Conservation (phyloP, 2,797 vertebrate species). For the Anableps anableps region DNA sequence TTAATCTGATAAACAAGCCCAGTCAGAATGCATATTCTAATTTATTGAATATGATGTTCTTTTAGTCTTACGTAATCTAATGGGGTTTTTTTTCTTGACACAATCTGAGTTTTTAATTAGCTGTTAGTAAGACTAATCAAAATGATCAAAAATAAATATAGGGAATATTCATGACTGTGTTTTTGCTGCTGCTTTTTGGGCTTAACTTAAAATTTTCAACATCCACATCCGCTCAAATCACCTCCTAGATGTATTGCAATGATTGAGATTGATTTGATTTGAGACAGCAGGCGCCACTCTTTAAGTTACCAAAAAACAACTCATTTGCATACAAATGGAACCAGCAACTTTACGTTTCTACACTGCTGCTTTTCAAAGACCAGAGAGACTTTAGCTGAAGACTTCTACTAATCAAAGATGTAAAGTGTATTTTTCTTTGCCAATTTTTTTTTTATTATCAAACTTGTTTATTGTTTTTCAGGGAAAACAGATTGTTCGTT, state of each 20-base stretch:
- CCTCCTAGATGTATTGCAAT: conserved; percentile 36
- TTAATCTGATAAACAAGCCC: not conserved
- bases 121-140: no score
- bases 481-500: not conserved
- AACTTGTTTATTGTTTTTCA: not conserved
- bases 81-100: no score
- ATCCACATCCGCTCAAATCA: conserved; percentile 38
- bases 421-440: no score
- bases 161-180: not conserved
- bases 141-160: not conserved
- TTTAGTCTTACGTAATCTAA: not conserved
- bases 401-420: conserved; percentile 9
- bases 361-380: conserved; percentile 12
- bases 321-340: conserved; percentile 5
- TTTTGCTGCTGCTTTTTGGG: conserved; percentile 26
- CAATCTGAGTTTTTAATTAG: no score
- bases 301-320: conserved; percentile 18
- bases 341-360: not conserved
- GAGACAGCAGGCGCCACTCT: conserved; percentile 11
- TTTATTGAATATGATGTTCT: not conserved
- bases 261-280: conserved; percentile 25
- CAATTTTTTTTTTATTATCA: no score
- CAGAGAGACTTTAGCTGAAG: conserved; percentile 8
- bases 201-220: conserved; percentile 2
- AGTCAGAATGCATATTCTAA: not conserved